Evolutionary conservation across 2,113 vertebrate genomes (phyloP), one percentile per base, ranked within the genome.

Genomic region (Xiphias gladius): DNA sequence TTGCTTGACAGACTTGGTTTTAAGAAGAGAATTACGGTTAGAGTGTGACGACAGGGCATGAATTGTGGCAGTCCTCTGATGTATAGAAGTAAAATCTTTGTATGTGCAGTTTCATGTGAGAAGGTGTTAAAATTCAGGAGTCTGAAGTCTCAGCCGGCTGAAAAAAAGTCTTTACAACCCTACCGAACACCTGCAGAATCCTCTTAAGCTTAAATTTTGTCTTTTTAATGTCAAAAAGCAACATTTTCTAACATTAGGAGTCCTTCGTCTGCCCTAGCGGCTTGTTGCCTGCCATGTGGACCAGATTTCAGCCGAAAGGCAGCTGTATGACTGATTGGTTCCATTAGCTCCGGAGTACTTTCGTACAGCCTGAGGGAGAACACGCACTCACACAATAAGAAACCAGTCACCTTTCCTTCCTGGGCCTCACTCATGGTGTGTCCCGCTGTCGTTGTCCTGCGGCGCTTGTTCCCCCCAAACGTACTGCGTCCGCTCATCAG

Each of bases 321-420:
- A n/a, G 54, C 54, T 2, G 30, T 6, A 3, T 66, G 81, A 67
- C 20, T 69, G 43, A 69, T 65, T 22, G 0, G 0, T n/a, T 78
- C 64, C 39, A 52, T 65, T 43, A 28, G 30, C 52, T 46, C 12
- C 20, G n/a, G 8, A 54, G n/a, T 39, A 13, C 1, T 0, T 72
- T 46, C 43, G 35, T 35, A 4, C 16, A 58, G 66, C 61, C 46
- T 35, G 35, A 67, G 22, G 62, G 13, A 52, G 48, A 43, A 14
- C 46, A 71, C 57, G 48, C 46, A 66, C 8, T 24, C 10, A 71
- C 41, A 61, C 17, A 20, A 20, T 16, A 9, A 2, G 2, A 59
- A 65, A 32, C 1, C 43, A 22, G 26, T 77, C 77, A 93, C 92
- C 92, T 96, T 96, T 39, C 96, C 96, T 73, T 97, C 96, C 52